A percentile compares a stretch with the other conserved stretches of the same genome.
phyloP scores from a whole-genome alignment of 53 echinoderm and acorn worm genomes.

The Echinometra lucunter region DNA sequence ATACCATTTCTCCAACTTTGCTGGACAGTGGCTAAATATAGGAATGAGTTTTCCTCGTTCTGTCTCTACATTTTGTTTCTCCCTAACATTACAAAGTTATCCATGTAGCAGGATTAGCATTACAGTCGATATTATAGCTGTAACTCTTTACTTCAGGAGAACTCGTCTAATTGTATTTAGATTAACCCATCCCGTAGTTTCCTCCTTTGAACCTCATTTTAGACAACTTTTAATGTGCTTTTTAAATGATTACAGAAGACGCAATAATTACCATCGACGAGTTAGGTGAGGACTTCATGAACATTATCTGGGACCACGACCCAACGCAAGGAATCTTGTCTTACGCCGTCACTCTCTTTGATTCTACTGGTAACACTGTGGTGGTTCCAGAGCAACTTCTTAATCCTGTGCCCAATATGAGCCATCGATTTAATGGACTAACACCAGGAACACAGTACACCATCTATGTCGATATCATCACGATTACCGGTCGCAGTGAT shows the following conservation, averaged over 20 bases:
- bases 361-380: background rate
- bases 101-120: too few species aligned
- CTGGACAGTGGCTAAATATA: too few species aligned
- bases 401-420: background rate
- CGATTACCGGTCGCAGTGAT: background rate
- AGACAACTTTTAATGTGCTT: too few species aligned
- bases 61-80: too few species aligned
- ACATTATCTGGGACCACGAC: constrained; percentile 41
- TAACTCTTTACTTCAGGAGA: too few species aligned
- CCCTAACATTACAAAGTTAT: too few species aligned
- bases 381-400: background rate
- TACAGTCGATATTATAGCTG: too few species aligned
- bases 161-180: too few species aligned
- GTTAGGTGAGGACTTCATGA: constrained; percentile 12
- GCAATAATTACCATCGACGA: background rate
- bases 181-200: too few species aligned
- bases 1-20: too few species aligned
- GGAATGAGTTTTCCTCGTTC: too few species aligned
- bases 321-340: background rate
- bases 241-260: background rate
- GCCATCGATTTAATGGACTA: constrained; percentile 1
- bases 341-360: constrained; percentile 16
- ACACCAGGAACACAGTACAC: constrained; percentile 47
- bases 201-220: too few species aligned
- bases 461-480: background rate